Base-by-base conservation (phyloP, 2,888 invertebrate species). In the Drosophila tanythrix region DNA sequence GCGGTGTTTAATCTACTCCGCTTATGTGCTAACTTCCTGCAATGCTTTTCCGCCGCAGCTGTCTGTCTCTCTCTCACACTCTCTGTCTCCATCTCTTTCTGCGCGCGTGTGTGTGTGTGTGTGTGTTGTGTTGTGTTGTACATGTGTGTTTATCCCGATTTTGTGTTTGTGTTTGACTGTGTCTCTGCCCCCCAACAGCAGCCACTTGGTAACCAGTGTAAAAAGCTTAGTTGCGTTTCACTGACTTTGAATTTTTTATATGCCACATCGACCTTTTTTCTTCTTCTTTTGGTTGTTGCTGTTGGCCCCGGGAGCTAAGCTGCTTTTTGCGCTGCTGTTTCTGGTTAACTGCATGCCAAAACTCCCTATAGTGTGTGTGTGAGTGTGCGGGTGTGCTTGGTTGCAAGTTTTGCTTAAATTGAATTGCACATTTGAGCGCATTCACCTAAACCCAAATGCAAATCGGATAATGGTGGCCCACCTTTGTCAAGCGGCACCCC, bases 371-470 rank as follows among this genome's bases (percentile, higher is more conserved):
- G 50, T 66, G 7, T 29, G 1, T 70, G 31, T 25, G 13, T 46
- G 21, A 60, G 56, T 67, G 59, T 10, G 18, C 10, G 40, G 40
- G 8, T 64, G 72, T 81, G 85, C 83, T 72, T 69, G 75, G 46
- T 33, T 57, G 53, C 60, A 73, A 86, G 74, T 56, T 90, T 86
- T 88, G 74, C 80, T 89, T 82, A 81, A 89, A 89, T 90, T 87
- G 84, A 91, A 89, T 90, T 90, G 86, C 82, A 91, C 88, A 91
- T 91, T 91, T 90, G 81, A 90, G 91, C 83, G 86, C 90, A 89
- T 89, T 90, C 90, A 79, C 81, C 78, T 79, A 79, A 89, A 83
- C 86, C 90, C 83, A 79, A 91, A 89, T 83, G 84, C 76, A 90
- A 91, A 88, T 79, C 86, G 83, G 84, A 91, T 91, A 90, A 90